Evolutionary conservation across 2,888 invertebrate species (phyloP).

Genomic region (Eumerus sabulonum): DNA sequence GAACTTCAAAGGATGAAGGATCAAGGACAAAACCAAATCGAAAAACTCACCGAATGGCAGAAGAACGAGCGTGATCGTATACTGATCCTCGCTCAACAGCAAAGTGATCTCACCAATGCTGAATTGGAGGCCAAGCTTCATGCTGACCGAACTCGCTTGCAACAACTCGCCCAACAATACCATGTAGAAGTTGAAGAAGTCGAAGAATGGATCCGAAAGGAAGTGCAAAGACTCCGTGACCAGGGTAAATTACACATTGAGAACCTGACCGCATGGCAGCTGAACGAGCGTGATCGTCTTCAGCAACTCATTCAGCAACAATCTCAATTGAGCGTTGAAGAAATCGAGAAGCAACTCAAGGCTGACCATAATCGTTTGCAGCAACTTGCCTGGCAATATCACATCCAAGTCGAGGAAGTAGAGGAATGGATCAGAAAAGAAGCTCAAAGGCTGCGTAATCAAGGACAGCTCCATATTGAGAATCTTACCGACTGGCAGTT

Average conservation of each 20-base stretch:
- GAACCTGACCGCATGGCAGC: conserved; percentile 75
- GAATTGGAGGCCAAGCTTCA: conserved; percentile 75
- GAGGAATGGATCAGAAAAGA: conserved; percentile 76
- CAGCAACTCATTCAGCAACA: conserved; percentile 73
- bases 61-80: conserved; percentile 75
- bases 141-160: conserved; percentile 73
- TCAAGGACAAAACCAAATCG: conserved; percentile 75
- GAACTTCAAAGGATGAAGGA: conserved; percentile 74
- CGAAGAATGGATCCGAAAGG: conserved; percentile 75
- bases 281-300: conserved; percentile 75
- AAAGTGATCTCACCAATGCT: conserved; percentile 74
- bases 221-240: conserved; percentile 74
- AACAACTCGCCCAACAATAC: conserved; percentile 74
- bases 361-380: conserved; percentile 74
- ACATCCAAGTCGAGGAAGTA: conserved; percentile 75
- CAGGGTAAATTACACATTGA: conserved; percentile 76
- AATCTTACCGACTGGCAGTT: conserved; percentile 74
- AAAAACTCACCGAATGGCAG: conserved; percentile 76
- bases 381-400: conserved; percentile 75
- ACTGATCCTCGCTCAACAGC: conserved; percentile 73
- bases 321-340: conserved; percentile 72
- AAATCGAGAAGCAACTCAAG: conserved; percentile 75
- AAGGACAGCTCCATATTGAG: conserved; percentile 72
- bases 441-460: conserved; percentile 73
- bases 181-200: conserved; percentile 75